Base-by-base conservation (phyloP, 2,888 invertebrate genomes). In the Rotaria socialis region DNA sequence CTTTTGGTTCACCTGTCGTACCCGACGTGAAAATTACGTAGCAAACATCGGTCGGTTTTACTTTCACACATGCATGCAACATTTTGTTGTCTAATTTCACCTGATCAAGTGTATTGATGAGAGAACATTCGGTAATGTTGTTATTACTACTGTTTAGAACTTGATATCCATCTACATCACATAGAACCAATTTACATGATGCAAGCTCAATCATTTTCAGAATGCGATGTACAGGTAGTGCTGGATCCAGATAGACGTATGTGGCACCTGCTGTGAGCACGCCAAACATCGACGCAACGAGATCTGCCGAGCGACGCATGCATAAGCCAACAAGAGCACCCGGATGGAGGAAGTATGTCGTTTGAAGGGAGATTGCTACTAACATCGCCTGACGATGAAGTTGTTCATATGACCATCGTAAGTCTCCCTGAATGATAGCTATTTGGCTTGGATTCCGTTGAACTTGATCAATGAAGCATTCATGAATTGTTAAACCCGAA, bases 171-270 rank as follows among this genome's bases (percentile, higher is more conserved):
- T 24, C 22, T 58, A 24, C 58, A 19, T 58, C 8, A 6, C 24
- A 7, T 8, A n/a, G 22, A 60, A 8, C 60, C 3, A 24, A 2
- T 2, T 60, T 1, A 1, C 1, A 1, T 7, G 2, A 3, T 3
- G 16, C 8, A 60, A n/a, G 3, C 8, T 60, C 24, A 58, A 58
- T 22, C 60, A 60, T 60, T n/a, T 2, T 60, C 22, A 7, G 60
- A 8, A 60, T 60, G 1, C 60, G 27, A n/a, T 60, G 2, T 6
- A 8, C 24, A 60, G 24, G 27, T 2, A 24, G 27, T 27, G 22
- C 58, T 24, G 58, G 58, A 58, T 58, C 58, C 24, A 58, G 7
- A 58, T n/a, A 58, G 6, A 58, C 24, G 35, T 35, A 74, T 0
- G 41, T 19, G 4, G 16, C 7, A 74, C 74, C 41, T 14, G 41